Percentiles rank a stretch among this genome's conserved stretches.
Conservation (phyloP, 92 coral and sea anemone genomes). For the Actinernus sp. region DNA sequence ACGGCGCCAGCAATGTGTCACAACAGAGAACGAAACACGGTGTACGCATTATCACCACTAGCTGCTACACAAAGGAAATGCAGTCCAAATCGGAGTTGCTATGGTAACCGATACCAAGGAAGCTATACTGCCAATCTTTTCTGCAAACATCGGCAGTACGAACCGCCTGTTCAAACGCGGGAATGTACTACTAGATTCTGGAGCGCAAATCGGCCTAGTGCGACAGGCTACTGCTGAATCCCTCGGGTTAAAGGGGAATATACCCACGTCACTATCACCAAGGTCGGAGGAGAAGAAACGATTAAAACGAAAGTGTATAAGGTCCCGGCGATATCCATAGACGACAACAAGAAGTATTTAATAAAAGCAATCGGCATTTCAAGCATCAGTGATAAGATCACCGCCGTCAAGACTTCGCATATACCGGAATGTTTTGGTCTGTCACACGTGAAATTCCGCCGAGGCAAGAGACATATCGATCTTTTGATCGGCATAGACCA, state of each 20-base stretch:
- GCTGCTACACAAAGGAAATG: background rate
- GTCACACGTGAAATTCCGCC: constrained; percentile 10
- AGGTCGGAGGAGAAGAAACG: constrained; percentile 45
- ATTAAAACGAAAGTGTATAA: constrained; percentile 37
- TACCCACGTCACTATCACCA: constrained; percentile 49
- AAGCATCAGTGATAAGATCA: constrained; percentile 44
- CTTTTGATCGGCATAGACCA: constrained; percentile 71
- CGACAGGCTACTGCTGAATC: constrained; percentile 55
- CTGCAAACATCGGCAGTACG: constrained; percentile 34
- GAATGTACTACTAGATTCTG: constrained; percentile 60
- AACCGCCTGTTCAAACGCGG: constrained; percentile 31
- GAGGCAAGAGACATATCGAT: constrained; percentile 49
- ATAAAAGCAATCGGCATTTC: constrained; percentile 52
- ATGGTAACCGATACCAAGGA: constrained; percentile 20
- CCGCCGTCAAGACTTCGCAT: background rate
- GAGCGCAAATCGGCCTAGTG: constrained; percentile 51
- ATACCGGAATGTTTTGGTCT: constrained; percentile 20
- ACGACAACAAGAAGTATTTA: constrained; percentile 12
- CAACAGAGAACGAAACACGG: constrained; percentile 15
- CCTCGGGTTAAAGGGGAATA: constrained; percentile 61
- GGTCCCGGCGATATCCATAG: constrained; percentile 29
- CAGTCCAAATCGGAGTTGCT: constrained; percentile 60
- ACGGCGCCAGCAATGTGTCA: constrained; percentile 38
- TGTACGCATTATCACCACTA: constrained; percentile 17
- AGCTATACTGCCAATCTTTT: constrained; percentile 56